These are phyloP conservation scores for Sinocyclocheilus rhinocerous DNA, from an alignment of 2,113 vertebrate genomes.

Conservation along the genomic window DNA sequence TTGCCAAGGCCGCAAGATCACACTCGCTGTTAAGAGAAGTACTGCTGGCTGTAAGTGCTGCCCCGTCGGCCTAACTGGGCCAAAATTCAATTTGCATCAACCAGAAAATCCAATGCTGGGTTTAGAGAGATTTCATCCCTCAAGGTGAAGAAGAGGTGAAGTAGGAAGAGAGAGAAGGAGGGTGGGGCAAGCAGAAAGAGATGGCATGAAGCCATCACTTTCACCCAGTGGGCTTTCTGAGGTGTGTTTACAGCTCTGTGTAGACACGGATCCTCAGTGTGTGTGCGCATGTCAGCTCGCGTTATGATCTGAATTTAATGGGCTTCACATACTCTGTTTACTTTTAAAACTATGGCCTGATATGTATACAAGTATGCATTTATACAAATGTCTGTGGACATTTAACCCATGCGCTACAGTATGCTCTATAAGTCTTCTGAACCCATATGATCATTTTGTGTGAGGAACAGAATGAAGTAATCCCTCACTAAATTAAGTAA, in stretches of 20 bases:
- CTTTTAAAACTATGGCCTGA: constrained; percentile 14
- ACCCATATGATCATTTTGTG: not conserved
- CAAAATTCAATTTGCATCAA: constrained; percentile 49
- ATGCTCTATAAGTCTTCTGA: not conserved
- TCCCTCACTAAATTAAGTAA: not conserved
- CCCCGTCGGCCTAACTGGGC: constrained; percentile 36
- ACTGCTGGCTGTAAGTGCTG: constrained; percentile 36
- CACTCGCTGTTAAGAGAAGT: constrained; percentile 38
- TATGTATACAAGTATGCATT: not conserved
- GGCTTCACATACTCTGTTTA: constrained; percentile 17
- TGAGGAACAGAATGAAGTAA: not conserved
- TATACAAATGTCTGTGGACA: not conserved
- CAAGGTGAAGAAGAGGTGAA: constrained; percentile 53
- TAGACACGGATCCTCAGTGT: not conserved
- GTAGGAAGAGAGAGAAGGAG: not conserved
- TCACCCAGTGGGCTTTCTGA: constrained; percentile 31
- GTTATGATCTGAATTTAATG: constrained; percentile 10
- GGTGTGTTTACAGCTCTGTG: constrained; percentile 42
- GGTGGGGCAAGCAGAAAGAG: not conserved
- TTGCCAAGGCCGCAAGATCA: constrained; percentile 36
- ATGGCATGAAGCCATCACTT: constrained; percentile 33
- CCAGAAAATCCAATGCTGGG: constrained; percentile 49
- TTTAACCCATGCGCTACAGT: no score
- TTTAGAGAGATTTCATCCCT: constrained; percentile 52
- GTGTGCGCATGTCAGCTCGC: not conserved